A percentile compares a stretch with the other conserved stretches of the same genome.
These are phyloP conservation scores for Drosophila orena DNA, from an alignment of 1,140 invertebrate species.

Conservation along the genomic window DNA sequence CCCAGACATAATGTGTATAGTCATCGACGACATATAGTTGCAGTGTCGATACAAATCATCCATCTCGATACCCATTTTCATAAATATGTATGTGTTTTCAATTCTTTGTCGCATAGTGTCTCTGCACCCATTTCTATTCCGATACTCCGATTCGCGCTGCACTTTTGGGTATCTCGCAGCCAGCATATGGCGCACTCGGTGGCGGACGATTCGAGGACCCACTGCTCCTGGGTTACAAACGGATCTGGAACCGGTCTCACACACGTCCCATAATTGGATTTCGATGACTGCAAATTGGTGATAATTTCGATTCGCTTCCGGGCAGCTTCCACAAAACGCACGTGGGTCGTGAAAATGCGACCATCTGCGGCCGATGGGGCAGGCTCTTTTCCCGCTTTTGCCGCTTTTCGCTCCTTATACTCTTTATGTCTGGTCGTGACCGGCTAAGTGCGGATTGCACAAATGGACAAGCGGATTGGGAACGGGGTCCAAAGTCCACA, in stretches of 20 bases:
- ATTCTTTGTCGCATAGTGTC: neutral
- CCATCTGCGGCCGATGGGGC: slow-evolving; percentile 53
- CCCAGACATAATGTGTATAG: too few relatives aligned
- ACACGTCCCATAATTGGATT: slow-evolving; percentile 80
- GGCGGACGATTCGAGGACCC: slow-evolving; percentile 30
- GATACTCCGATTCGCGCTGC: slow-evolving; percentile 42
- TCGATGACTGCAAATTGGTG: slow-evolving; percentile 85
- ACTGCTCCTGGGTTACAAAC: slow-evolving; percentile 16
- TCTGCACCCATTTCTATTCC: slow-evolving; percentile 11
- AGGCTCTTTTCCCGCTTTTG: slow-evolving; percentile 23
- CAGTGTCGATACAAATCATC: too few relatives aligned
- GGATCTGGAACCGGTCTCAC: slow-evolving; percentile 28
- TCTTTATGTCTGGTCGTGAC: slow-evolving; percentile 66
- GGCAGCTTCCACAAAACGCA: slow-evolving; percentile 48
- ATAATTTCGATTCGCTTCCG: slow-evolving; percentile 82
- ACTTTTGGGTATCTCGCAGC: slow-evolving; percentile 42
- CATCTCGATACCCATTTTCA: too few relatives aligned
- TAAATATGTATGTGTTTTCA: neutral
- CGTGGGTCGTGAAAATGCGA: slow-evolving; percentile 75
- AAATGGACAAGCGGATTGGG: slow-evolving; percentile 47
- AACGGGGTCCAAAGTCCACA: slow-evolving; percentile 19
- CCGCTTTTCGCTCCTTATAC: slow-evolving; percentile 1
- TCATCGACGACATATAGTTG: too few relatives aligned
- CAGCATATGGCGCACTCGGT: slow-evolving; percentile 61
- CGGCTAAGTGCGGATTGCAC: slow-evolving; percentile 54